These are phyloP conservation scores for Huso huso DNA, from an alignment of 2,797 vertebrate species.

Conservation along the genomic window DNA sequence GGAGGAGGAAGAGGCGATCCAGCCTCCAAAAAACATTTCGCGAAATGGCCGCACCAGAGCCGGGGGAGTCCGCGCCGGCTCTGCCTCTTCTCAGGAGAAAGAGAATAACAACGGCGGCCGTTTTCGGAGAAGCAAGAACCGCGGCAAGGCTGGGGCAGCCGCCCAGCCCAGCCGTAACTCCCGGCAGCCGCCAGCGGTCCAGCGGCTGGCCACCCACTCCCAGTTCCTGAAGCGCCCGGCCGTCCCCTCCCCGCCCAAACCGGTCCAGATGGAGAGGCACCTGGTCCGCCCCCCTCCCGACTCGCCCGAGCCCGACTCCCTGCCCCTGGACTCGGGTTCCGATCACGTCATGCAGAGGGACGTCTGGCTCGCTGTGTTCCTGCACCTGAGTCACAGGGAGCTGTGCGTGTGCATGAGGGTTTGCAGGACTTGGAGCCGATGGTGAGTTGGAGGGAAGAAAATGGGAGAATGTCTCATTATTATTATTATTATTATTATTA, in stretches of 20 bases:
- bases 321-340: conserved; percentile 74
- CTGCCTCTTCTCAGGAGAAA: conserved; percentile 35
- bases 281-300: conserved; percentile 76
- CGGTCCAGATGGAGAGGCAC: conserved; percentile 80
- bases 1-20: conserved; percentile 32
- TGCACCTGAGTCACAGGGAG: conserved; percentile 73
- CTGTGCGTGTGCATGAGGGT: conserved; percentile 87
- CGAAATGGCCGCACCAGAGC: conserved; percentile 61
- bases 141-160: conserved; percentile 18
- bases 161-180: neutral
- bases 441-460: conserved; percentile 52
- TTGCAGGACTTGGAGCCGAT: conserved; percentile 86
- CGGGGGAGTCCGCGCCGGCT: conserved; percentile 25
- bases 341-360: conserved; percentile 76
- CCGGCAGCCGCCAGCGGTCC: conserved; percentile 46
- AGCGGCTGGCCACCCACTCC: conserved; percentile 52
- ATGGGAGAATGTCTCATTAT: too few species aligned
- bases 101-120: conserved; percentile 55
- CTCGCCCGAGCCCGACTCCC: conserved; percentile 80
- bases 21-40: conserved; percentile 41
- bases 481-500: too few species aligned
- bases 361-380: conserved; percentile 79
- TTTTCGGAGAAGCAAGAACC: conserved; percentile 46
- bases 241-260: conserved; percentile 72
- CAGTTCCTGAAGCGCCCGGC: conserved; percentile 68